Percentiles rank a stretch among this genome's conserved stretches.
Conservation (phyloP, 64 coral and sea anemone species). For the Porites australiensis region DNA sequence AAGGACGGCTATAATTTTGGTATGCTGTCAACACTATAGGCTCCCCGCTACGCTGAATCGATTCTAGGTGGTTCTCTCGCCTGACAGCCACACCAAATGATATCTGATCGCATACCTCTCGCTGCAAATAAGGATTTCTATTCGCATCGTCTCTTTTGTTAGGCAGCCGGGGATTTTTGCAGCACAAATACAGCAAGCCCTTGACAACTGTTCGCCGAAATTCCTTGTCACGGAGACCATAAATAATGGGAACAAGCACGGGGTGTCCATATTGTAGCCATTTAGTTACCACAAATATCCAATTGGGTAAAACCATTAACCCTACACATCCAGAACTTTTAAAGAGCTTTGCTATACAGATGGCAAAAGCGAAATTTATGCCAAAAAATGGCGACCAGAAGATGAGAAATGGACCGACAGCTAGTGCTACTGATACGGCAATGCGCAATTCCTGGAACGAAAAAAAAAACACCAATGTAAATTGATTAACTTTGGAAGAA, state of each 20-base stretch:
- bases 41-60: too few species aligned
- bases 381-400: slow-evolving; percentile 82
- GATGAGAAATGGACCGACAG: slow-evolving; percentile 74
- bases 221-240: slow-evolving; percentile 84
- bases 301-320: background rate
- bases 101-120: too few species aligned
- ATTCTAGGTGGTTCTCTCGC: too few species aligned
- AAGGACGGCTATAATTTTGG: too few species aligned
- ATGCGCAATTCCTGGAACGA: slow-evolving; percentile 76
- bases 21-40: too few species aligned
- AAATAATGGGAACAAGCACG: slow-evolving; percentile 76
- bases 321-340: slow-evolving; percentile 3
- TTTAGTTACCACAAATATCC: slow-evolving; percentile 4
- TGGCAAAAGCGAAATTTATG: slow-evolving; percentile 56
- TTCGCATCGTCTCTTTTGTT: background rate
- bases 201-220: slow-evolving; percentile 78
- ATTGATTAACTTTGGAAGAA: background rate
- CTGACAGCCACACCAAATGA: too few species aligned
- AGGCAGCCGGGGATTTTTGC: slow-evolving; percentile 69
- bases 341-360: background rate
- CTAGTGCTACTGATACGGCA: slow-evolving; percentile 85
- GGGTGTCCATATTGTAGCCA: slow-evolving; percentile 85
- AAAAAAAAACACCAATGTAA: background rate
- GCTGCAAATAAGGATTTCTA: too few species aligned
- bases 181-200: slow-evolving; percentile 57